A percentile compares a stretch with the other conserved stretches of the same genome.
Evolutionary conservation across 2,888 invertebrate species (phyloP).

Genomic region (Cosmorhoe ocellata): DNA sequence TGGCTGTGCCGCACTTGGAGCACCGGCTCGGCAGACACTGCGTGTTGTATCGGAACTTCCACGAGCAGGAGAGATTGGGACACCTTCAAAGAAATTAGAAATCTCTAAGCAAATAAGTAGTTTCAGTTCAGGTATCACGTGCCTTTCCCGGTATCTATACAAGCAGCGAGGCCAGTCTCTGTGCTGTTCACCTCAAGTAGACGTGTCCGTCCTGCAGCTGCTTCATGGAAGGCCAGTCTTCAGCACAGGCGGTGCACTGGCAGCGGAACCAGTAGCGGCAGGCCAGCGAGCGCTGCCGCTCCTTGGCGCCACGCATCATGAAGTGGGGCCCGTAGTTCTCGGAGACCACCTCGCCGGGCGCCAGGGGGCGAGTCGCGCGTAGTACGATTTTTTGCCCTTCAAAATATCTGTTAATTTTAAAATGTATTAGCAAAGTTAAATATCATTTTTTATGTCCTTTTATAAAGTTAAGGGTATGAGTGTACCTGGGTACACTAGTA

Average conservation of each 20-base stretch:
- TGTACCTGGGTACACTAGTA: no score
- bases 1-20: slow-evolving; percentile 50
- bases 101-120: no score
- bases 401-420: slow-evolving; percentile 83
- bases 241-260: slow-evolving; percentile 86
- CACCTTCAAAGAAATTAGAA: slow-evolving; percentile 52
- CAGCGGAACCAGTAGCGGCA: slow-evolving; percentile 92
- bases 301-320: slow-evolving; percentile 71
- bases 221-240: slow-evolving; percentile 88
- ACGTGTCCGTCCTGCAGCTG: slow-evolving; percentile 64
- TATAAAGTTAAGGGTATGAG: no score
- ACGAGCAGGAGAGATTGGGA: slow-evolving; percentile 55
- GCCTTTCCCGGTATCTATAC: no score
- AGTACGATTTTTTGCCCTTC: slow-evolving; percentile 88
- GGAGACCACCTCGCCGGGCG: slow-evolving; percentile 85
- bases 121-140: no score
- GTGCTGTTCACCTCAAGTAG: slow-evolving; percentile 62
- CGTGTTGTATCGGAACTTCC: slow-evolving; percentile 53
- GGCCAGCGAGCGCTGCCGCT: slow-evolving; percentile 84
- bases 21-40: slow-evolving; percentile 54
- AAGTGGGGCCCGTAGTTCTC: slow-evolving; percentile 94
- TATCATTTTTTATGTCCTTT: no score
- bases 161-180: no score
- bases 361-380: slow-evolving; percentile 85
- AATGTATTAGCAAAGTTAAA: no score